phyloP scores from a whole-genome alignment of 2,888 invertebrate genomes.

The Criorhina ranunculi region DNA sequence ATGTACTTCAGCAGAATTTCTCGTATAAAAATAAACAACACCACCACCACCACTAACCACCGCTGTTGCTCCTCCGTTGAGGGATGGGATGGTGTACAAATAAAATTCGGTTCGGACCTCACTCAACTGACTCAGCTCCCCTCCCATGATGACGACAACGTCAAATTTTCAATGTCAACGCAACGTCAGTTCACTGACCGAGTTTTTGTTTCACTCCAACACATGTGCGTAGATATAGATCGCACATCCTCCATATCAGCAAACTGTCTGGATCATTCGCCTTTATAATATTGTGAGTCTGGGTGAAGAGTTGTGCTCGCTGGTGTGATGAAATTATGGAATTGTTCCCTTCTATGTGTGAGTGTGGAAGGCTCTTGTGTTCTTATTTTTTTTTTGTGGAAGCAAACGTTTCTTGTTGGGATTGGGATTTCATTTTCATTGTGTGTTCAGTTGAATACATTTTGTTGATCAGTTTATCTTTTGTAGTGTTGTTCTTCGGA shows the following conservation, averaged over 20 bases:
- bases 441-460: slow-evolving; percentile 3
- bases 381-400: not conserved
- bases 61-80: slow-evolving; percentile 4
- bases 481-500: not conserved
- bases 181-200: slow-evolving; percentile 78
- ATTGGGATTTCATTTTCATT: too few species aligned
- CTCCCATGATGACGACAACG: slow-evolving; percentile 36
- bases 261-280: slow-evolving; percentile 49
- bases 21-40: slow-evolving; percentile 39
- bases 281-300: too few species aligned
- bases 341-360: not conserved
- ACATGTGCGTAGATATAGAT: not conserved
- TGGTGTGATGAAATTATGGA: not conserved
- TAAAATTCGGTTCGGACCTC: slow-evolving; percentile 46
- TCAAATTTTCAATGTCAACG: slow-evolving; percentile 77
- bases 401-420: slow-evolving; percentile 4
- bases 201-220: slow-evolving; percentile 68
- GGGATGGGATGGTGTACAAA: slow-evolving; percentile 4
- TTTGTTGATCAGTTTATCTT: not conserved
- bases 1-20: slow-evolving; percentile 57
- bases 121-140: slow-evolving; percentile 51
- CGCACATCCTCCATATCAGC: slow-evolving; percentile 27
- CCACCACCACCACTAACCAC: slow-evolving; percentile 1
- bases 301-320: too few species aligned
- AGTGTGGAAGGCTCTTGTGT: not conserved